Conservation (phyloP, 1,140 invertebrate species). For the Microplitis demolitor region DNA sequence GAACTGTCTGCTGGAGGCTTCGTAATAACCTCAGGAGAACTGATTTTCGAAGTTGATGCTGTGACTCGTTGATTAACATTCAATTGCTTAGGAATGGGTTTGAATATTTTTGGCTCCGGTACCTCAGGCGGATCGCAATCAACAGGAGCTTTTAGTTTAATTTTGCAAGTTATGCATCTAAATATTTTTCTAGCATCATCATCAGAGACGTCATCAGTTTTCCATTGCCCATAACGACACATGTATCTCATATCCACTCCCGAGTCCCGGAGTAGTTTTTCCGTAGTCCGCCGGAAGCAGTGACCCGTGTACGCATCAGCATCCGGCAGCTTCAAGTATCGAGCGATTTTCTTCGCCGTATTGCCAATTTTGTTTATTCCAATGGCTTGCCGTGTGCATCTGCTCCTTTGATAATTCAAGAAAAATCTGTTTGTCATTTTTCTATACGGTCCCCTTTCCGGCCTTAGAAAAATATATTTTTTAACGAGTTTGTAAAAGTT, state of each 20-base stretch:
- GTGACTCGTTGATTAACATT: no score
- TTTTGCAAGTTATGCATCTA: no score
- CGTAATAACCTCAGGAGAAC: no score
- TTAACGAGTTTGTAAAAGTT: conserved; percentile 22
- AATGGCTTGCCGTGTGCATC: conserved; percentile 32
- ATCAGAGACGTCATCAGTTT: neutral
- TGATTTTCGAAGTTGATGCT: no score
- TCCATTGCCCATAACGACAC: neutral
- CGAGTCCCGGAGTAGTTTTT: neutral
- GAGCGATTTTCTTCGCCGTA: conserved; percentile 31
- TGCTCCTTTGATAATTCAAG: conserved; percentile 26
- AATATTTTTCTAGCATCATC: neutral
- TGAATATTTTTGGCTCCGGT: no score
- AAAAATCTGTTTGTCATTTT: conserved; percentile 28
- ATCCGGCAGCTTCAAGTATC: conserved; percentile 29
- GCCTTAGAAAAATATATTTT: conserved; percentile 30
- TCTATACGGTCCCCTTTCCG: neutral
- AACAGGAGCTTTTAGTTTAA: no score
- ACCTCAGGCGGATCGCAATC: no score
- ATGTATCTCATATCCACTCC: neutral
- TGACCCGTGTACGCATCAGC: conserved; percentile 31
- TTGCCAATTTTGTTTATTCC: conserved; percentile 27
- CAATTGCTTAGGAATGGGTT: no score
- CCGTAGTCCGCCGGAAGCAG: conserved; percentile 30
- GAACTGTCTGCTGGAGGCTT: no score